A percentile compares a stretch with the other conserved stretches of the same genome.
These are phyloP conservation scores for Brachyhypopomus occidentalis DNA, from an alignment of 2,113 vertebrate species.

Conservation along the genomic window DNA sequence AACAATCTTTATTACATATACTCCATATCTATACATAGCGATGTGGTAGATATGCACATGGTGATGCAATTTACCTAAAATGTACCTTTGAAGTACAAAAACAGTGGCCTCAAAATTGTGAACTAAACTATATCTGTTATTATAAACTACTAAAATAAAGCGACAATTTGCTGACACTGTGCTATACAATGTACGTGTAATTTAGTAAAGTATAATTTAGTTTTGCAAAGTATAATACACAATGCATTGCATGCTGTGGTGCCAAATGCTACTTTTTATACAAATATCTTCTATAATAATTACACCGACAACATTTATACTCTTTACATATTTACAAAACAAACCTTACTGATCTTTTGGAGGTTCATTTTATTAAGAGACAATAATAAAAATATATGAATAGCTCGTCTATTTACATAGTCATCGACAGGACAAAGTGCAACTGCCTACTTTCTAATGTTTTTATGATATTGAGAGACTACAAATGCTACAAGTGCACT, in stretches of 20 bases:
- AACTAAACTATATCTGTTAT: background rate
- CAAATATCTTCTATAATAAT: background rate
- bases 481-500: too few species aligned
- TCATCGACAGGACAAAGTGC: background rate
- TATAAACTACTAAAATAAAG: too few species aligned
- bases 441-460: background rate
- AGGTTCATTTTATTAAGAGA: background rate
- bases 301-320: background rate
- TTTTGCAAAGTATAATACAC: too few species aligned
- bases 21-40: background rate
- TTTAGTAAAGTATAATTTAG: too few species aligned
- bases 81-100: background rate
- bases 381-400: background rate
- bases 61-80: background rate
- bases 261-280: background rate
- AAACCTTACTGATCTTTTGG: background rate
- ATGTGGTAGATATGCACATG: background rate
- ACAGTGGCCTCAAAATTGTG: background rate
- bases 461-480: too few species aligned
- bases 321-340: constrained; percentile 1
- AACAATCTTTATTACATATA: background rate
- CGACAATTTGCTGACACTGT: too few species aligned
- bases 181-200: too few species aligned
- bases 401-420: background rate
- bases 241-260: background rate